Evolutionary conservation across 2,888 invertebrate genomes (phyloP).

Genomic region (Bellardia pandia): DNA sequence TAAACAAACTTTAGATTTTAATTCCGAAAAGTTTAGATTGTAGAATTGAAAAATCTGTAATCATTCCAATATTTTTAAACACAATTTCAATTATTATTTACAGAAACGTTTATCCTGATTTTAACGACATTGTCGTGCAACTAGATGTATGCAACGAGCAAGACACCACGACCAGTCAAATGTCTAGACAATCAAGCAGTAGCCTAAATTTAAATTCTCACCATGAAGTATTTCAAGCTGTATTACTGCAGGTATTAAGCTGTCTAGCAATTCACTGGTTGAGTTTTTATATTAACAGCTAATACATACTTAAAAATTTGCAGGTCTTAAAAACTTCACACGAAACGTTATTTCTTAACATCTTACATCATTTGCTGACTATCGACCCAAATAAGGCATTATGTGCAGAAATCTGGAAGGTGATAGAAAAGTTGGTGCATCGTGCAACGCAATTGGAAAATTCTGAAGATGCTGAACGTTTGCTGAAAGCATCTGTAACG

Average conservation of each 20-base stretch:
- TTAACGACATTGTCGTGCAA: constrained; percentile 93
- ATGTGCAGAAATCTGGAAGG: constrained; percentile 97
- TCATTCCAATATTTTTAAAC: neutral
- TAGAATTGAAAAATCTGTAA: too few relatives aligned
- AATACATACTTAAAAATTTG: neutral
- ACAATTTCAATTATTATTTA: constrained; percentile 16
- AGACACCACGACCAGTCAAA: constrained; percentile 88
- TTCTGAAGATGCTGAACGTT: constrained; percentile 92
- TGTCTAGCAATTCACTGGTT: too few relatives aligned
- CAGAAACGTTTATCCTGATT: constrained; percentile 86
- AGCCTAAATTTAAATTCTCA: constrained; percentile 95
- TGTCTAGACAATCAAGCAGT: constrained; percentile 90
- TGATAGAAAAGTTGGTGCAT: constrained; percentile 95
- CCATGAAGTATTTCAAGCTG: constrained; percentile 96
- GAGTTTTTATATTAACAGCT: too few relatives aligned
- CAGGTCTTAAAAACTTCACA: constrained; percentile 96
- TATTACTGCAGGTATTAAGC: constrained; percentile 91
- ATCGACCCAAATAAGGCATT: constrained; percentile 95
- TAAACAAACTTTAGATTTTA: too few relatives aligned
- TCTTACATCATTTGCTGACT: constrained; percentile 95
- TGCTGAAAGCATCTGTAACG: constrained; percentile 90
- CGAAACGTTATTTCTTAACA: constrained; percentile 95
- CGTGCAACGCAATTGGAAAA: constrained; percentile 94
- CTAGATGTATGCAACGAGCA: constrained; percentile 97
- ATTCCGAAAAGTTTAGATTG: too few relatives aligned